Evolutionary conservation across 2,113 vertebrate species (phyloP).

Genomic region (Sphyrna mokarran): DNA sequence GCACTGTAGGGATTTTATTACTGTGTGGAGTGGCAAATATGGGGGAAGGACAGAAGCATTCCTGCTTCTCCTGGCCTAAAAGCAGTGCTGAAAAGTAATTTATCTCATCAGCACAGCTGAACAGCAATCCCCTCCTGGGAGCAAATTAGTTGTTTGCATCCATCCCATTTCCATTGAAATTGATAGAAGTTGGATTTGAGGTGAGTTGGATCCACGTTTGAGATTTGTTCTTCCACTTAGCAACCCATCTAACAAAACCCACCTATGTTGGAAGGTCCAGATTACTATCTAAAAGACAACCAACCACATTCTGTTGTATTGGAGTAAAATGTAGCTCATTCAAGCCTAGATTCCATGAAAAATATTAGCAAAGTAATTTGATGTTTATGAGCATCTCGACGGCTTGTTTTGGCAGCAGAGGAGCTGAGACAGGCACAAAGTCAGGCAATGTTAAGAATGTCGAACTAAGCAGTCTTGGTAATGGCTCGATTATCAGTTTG

Average conservation of each 20-base stretch:
- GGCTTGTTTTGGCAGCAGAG: too few species aligned
- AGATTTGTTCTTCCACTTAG: too few species aligned
- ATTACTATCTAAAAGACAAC: not conserved
- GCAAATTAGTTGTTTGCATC: not conserved
- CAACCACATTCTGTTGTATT: not conserved
- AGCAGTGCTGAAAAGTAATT: not conserved
- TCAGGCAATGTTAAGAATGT: too few species aligned
- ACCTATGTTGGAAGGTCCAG: not conserved
- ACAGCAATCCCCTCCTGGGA: not conserved
- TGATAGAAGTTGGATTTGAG: not conserved
- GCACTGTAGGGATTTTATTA: too few species aligned
- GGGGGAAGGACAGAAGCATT: not conserved
- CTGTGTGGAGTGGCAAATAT: not conserved
- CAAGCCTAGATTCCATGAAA: not conserved
- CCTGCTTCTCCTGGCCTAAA: not conserved
- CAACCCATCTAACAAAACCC: not conserved
- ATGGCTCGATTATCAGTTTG: too few species aligned
- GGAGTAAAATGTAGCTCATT: not conserved
- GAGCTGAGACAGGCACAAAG: too few species aligned
- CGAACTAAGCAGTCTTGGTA: too few species aligned
- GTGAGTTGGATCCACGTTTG: not conserved
- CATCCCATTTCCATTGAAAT: not conserved
- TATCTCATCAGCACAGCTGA: not conserved
- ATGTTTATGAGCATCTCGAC: not conserved
- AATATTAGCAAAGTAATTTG: not conserved